Evolutionary conservation across 2,888 invertebrate genomes (phyloP), one percentile per base, ranked within the genome.

Genomic region (Idaea aversata): DNA sequence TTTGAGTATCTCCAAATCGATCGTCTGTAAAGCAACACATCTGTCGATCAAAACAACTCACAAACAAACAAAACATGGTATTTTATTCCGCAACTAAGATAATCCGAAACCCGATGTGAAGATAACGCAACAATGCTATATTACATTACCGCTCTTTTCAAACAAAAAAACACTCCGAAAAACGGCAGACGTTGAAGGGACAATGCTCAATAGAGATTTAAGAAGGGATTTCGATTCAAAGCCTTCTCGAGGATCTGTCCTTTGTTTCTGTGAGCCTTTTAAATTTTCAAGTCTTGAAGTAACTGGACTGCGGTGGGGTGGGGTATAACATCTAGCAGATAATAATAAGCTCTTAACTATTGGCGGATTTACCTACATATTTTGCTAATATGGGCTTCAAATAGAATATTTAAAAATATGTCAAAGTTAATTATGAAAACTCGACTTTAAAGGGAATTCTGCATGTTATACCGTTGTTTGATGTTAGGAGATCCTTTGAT

Each of bases 191-290:
- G 72, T 74, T n/a, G 75, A 80, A 76, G 76, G 73, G 77, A 90
- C 91, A 90, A 90, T 88, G 81, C 81, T 84, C 86, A 82, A 89
- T 87, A 84, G 87, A 86, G 85, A 83, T 85, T 88, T 88, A 86
- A 87, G 86, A 88, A 81, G 86, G 89, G 91, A 90, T 91, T 88
- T 87, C 81, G 87, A 90, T 86, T 90, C 88, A 90, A 89, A 88
- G 77, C 84, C 84, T 78, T 77, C 13, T 75, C 81, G 73, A 77
- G 72, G 73, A 71, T 59, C 15, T 59, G 74, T 70, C 76, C 81
- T 87, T 90, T 91, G 91, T 91, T 91, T 91, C 88, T 88, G 79
- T 67, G 72, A 74, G 77, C 85, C 84, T 88, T 90, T 85, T 79
- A 79, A 84, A 83, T 81, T 84, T 81, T 84, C 75, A 79, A 81